Base-by-base conservation (phyloP, 2,113 vertebrate genomes). In the Heterocephalus glaber region DNA sequence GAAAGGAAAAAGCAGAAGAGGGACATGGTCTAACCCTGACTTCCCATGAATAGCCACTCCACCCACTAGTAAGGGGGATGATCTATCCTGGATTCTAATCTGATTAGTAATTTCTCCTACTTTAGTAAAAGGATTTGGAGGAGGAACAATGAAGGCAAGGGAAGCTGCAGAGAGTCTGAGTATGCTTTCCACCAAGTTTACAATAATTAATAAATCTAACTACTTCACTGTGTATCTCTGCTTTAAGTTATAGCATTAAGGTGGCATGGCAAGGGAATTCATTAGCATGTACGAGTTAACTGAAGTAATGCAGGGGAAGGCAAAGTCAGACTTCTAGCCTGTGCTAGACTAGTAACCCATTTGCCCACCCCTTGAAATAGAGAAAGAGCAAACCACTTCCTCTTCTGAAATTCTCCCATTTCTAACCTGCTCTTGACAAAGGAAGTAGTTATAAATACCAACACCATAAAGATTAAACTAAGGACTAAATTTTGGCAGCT, bases 1-100 rank as follows among this genome's bases (percentile, higher is more conserved):
- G 79, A 76, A 35, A 87, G 82, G 41, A 85, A 30, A 88, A 87
- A 81, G 68, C 89, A 54, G 80, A 61, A 70, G 19, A 7, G n/a
- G 80, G 54, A 52, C 60, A 58, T 26, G 28, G 49, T 52, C 52
- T 85, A 11, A 54, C 33, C 26, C 52, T 72, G 76, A 66, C 61
- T 92, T 52, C 52, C 17, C 49, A 79, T 11, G 47, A 84, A 60
- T 0, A 58, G 38, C 68, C 63, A 20, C 35, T n/a, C 72, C 52
- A 22, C 10, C 26, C 16, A 74, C 33, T 30, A 88, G 38, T 19
- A 47, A 49, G 13, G 0, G 38, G 4, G 22, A 49, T 13, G 24
- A 17, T 4, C 44, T 26, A 65, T 2, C 35, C 47, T 13, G 33
- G 72, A 85, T 30, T 65, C 47, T 16, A 85, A 54, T 8, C 22